Percentiles rank a stretch among this genome's conserved stretches.
Conservation (phyloP, 2,888 invertebrate species). For the Panorpa germanica region DNA sequence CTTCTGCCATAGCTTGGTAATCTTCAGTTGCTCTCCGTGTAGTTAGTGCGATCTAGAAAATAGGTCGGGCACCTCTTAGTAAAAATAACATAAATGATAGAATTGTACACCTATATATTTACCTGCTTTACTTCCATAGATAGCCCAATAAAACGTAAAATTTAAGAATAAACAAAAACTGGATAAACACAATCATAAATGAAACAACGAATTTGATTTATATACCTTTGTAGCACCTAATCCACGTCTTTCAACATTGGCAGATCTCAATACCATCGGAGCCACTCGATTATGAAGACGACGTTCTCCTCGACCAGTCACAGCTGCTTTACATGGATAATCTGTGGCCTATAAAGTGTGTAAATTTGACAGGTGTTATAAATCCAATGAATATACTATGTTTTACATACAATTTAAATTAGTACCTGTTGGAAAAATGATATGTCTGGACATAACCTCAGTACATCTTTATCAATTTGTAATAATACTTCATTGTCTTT, state of each 20-base stretch:
- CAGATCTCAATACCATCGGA: slow-evolving; percentile 65
- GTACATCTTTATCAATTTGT: slow-evolving; percentile 95
- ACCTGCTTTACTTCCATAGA: too few relatives aligned
- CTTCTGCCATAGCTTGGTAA: slow-evolving; percentile 71
- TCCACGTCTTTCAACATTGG: slow-evolving; percentile 74
- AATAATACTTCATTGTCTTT: slow-evolving; percentile 93
- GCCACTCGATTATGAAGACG: slow-evolving; percentile 79
- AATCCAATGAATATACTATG: not conserved
- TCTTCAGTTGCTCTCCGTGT: slow-evolving; percentile 60
- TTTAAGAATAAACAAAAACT: slow-evolving; percentile 1
- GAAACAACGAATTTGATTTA: not conserved
- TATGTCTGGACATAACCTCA: slow-evolving; percentile 86
- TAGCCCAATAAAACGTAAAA: too few relatives aligned
- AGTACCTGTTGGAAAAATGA: slow-evolving; percentile 78
- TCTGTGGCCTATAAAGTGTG: slow-evolving; percentile 45
- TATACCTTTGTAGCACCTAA: slow-evolving; percentile 79
- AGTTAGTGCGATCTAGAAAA: slow-evolving; percentile 41
- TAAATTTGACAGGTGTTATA: not conserved
- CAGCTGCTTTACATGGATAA: slow-evolving; percentile 67
- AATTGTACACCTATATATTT: too few relatives aligned
- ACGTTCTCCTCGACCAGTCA: slow-evolving; percentile 63
- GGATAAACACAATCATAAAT: slow-evolving; percentile 7
- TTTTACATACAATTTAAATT: not conserved
- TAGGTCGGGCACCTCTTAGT: too few relatives aligned
- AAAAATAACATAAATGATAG: too few relatives aligned